phyloP scores from a whole-genome alignment of 2,797 vertebrate species.

The Acanthopagrus latus region DNA sequence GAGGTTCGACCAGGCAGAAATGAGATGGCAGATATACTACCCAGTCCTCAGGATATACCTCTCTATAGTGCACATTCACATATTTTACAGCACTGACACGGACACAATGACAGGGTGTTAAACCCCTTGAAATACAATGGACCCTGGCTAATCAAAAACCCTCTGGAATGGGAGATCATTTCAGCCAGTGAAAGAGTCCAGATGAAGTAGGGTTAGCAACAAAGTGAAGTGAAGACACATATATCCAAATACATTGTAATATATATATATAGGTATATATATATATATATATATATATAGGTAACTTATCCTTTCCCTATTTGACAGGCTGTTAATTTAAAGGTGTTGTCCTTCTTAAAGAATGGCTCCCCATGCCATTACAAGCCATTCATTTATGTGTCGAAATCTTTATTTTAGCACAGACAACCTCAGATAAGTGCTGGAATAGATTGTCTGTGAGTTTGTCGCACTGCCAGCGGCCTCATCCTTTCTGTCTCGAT shows the following conservation, averaged over 20 bases:
- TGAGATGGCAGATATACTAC: constrained; percentile 38
- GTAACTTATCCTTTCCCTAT: background rate
- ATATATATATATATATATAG: no score
- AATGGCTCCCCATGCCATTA: background rate
- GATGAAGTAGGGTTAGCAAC: constrained; percentile 2
- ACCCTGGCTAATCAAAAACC: constrained; percentile 28
- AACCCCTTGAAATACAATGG: constrained; percentile 45
- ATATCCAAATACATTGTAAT: background rate
- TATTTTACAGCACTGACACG: constrained; percentile 24
- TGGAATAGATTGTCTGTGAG: constrained; percentile 26
- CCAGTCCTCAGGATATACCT: background rate
- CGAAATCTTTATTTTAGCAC: constrained; percentile 36
- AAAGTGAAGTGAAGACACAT: background rate
- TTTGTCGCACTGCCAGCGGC: constrained; percentile 37
- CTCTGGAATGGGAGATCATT: constrained; percentile 22
- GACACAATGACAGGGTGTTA: constrained; percentile 34
- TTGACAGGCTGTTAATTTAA: constrained; percentile 17
- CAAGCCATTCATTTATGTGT: background rate
- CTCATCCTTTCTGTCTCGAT: constrained; percentile 16
- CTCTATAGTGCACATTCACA: constrained; percentile 14
- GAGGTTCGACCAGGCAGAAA: constrained; percentile 44
- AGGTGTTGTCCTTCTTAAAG: background rate
- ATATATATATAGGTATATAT: no score
- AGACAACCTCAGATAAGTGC: constrained; percentile 33
- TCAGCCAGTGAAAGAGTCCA: constrained; percentile 13